Conservation (phyloP, 2,113 vertebrate genomes). For the Toxotes chatareus region DNA sequence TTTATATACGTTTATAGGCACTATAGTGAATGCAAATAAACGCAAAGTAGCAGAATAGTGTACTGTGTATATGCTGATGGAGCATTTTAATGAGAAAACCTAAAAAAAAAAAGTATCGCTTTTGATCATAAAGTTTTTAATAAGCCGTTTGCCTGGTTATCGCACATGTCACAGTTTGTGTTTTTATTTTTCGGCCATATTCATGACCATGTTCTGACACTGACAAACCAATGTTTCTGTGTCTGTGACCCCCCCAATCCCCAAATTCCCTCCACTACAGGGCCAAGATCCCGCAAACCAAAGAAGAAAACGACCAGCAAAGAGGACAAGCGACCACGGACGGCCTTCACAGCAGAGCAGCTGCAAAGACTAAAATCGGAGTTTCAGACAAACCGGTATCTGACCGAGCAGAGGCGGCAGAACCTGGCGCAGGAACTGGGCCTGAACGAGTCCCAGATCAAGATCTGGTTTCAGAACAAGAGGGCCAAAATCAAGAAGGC, state of each 20-base stretch:
- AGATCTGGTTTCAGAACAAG: constrained; percentile 98
- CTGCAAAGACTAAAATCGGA: constrained; percentile 93
- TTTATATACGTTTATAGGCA: neutral
- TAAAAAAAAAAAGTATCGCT: neutral
- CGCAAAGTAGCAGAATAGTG: constrained; percentile 2
- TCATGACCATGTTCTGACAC: neutral
- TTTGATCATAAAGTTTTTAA: neutral
- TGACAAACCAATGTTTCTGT: constrained; percentile 41
- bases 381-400: constrained; percentile 93
- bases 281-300: constrained; percentile 97
- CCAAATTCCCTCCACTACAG: constrained; percentile 73
- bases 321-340: constrained; percentile 94
- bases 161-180: neutral
- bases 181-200: neutral
- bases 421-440: constrained; percentile 92
- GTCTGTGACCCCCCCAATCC: constrained; percentile 5
- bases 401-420: constrained; percentile 93
- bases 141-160: neutral
- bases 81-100: neutral
- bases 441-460: constrained; percentile 95
- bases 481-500: constrained; percentile 96
- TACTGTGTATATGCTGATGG: neutral
- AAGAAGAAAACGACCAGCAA: constrained; percentile 96
- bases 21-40: neutral
- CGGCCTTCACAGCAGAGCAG: constrained; percentile 94